Conservation (phyloP, 1,140 invertebrate genomes). For the Heliconius hermathena region DNA sequence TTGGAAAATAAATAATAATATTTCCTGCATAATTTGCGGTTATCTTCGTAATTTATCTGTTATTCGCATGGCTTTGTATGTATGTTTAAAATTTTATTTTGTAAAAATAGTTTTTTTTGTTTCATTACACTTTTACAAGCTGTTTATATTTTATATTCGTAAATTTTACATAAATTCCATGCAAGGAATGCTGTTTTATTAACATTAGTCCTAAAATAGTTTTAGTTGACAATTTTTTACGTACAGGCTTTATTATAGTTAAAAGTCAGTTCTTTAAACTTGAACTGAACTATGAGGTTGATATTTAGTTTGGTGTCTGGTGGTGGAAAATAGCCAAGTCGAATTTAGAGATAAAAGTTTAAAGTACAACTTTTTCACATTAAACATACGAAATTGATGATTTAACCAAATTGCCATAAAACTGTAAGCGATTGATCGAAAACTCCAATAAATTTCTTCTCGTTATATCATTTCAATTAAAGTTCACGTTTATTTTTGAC, state of each 20-base stretch:
- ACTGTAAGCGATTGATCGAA: slow-evolving; percentile 19
- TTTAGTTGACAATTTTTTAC: too few species aligned
- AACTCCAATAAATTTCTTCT: slow-evolving; percentile 24
- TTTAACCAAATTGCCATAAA: slow-evolving; percentile 27
- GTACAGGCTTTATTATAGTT: too few species aligned
- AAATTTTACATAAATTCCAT: too few species aligned
- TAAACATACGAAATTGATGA: slow-evolving; percentile 17
- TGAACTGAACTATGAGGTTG: too few species aligned
- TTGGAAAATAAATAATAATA: neutral
- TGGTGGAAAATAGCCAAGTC: too few species aligned
- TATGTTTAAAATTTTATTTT: neutral
- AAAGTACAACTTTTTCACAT: slow-evolving; percentile 1
- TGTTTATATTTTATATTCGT: neutral
- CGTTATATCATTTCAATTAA: slow-evolving; percentile 15
- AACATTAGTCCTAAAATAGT: too few species aligned
- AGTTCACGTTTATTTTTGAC: neutral
- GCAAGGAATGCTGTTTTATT: too few species aligned
- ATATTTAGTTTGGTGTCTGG: too few species aligned
- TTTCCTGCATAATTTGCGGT: slow-evolving; percentile 2
- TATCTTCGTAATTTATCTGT: neutral
- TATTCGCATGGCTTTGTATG: neutral
- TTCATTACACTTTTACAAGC: neutral
- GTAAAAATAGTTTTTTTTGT: neutral
- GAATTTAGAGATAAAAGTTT: too few species aligned
- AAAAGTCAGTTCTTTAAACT: too few species aligned